These are phyloP conservation scores for Rhinichthys klamathensis DNA, from an alignment of 2,113 vertebrate species.

Conservation along the genomic window DNA sequence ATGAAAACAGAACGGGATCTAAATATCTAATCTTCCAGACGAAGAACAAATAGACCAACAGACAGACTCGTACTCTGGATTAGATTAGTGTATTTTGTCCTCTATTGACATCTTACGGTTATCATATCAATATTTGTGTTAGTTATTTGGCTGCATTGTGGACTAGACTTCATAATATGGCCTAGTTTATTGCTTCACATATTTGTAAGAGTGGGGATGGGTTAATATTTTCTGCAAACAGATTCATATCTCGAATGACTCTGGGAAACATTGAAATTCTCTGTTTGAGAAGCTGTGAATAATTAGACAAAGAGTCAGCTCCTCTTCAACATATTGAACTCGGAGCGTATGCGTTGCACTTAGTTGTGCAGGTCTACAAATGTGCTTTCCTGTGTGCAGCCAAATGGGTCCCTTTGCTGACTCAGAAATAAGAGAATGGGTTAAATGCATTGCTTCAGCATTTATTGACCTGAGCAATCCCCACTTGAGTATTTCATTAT, in stretches of 20 bases:
- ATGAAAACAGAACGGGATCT: slow-evolving; percentile 29
- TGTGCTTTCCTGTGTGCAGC: slow-evolving; percentile 24
- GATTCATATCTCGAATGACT: slow-evolving; percentile 37
- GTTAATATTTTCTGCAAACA: slow-evolving; percentile 54
- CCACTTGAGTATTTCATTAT: slow-evolving; percentile 78
- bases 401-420: slow-evolving; percentile 57
- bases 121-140: slow-evolving; percentile 54
- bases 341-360: neutral
- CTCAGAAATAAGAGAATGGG: slow-evolving; percentile 53
- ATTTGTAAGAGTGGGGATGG: slow-evolving; percentile 21
- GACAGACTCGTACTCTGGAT: slow-evolving; percentile 11
- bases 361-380: slow-evolving; percentile 6
- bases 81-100: slow-evolving; percentile 40
- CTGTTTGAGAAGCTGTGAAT: slow-evolving; percentile 46
- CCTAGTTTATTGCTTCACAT: slow-evolving; percentile 30
- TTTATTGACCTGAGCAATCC: slow-evolving; percentile 82
- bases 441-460: slow-evolving; percentile 71
- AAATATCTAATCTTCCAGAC: slow-evolving; percentile 44
- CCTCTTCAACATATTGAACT: slow-evolving; percentile 36
- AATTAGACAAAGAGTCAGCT: slow-evolving; percentile 53
- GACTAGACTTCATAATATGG: slow-evolving; percentile 34
- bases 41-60: slow-evolving; percentile 39
- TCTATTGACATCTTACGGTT: slow-evolving; percentile 49
- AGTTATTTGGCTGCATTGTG: slow-evolving; percentile 47
- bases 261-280: slow-evolving; percentile 52